Evolutionary conservation across 1,140 invertebrate genomes (phyloP).

Genomic region (Drosophila ananassae): DNA sequence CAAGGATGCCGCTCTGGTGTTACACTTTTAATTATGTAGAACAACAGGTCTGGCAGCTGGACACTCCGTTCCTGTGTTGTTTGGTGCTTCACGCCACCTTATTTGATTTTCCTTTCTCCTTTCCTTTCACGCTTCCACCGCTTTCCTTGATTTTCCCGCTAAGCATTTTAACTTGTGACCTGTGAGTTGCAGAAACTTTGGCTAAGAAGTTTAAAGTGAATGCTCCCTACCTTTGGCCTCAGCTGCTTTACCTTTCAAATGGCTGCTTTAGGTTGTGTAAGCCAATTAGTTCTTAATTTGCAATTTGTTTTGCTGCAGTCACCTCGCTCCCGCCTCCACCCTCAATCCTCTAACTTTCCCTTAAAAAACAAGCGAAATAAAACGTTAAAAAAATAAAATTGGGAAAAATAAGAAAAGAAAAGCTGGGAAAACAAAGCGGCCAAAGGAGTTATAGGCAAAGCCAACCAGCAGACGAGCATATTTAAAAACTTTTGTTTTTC

Average conservation of each 20-base stretch:
- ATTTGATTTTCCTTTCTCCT: constrained; percentile 58
- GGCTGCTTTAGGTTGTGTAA: constrained; percentile 80
- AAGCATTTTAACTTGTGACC: constrained; percentile 46
- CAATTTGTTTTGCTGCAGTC: constrained; percentile 82
- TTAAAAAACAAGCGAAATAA: constrained; percentile 35
- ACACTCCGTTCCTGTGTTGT: constrained; percentile 31
- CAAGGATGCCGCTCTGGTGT: constrained; percentile 39
- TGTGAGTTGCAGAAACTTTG: constrained; percentile 55
- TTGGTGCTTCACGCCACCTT: constrained; percentile 40
- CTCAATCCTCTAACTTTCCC: background rate
- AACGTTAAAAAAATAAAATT: constrained; percentile 2
- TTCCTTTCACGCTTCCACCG: constrained; percentile 2
- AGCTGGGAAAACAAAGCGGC: constrained; percentile 43
- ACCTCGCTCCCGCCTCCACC: background rate
- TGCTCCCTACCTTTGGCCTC: constrained; percentile 43
- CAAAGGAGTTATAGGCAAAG: constrained; percentile 75
- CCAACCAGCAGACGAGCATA: constrained; percentile 77
- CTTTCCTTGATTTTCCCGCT: background rate
- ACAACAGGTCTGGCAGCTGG: constrained; percentile 58
- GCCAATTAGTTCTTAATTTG: constrained; percentile 82
- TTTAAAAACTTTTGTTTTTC: constrained; percentile 80
- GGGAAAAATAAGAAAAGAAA: constrained; percentile 8
- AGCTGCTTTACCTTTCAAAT: constrained; percentile 61
- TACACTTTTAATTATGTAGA: constrained; percentile 75
- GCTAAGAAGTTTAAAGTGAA: constrained; percentile 73